phyloP scores from a whole-genome alignment of 2,888 invertebrate genomes.

The Hemaris fuciformis region DNA sequence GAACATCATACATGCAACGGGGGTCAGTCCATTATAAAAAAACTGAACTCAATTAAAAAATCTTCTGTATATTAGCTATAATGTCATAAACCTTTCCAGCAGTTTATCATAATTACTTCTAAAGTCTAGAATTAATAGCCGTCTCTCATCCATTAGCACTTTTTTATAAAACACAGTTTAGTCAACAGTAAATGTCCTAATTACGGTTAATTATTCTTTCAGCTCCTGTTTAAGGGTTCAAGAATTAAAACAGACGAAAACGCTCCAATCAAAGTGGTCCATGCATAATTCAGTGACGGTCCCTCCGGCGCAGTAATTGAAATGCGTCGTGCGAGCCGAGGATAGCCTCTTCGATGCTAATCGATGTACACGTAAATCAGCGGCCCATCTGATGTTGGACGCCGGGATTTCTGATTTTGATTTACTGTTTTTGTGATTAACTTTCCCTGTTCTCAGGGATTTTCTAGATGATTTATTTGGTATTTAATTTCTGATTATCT shows the following conservation, averaged over 20 bases:
- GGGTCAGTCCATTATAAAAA: no score
- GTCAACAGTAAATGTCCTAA: neutral
- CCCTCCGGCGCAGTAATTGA: slow-evolving; percentile 1
- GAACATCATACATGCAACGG: no score
- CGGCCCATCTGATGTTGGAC: neutral
- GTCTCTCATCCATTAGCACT: neutral
- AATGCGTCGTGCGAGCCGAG: slow-evolving; percentile 4
- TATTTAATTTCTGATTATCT: no score
- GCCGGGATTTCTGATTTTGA: neutral
- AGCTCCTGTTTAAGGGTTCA: no score
- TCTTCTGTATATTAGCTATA: no score
- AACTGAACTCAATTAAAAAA: no score
- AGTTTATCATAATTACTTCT: no score
- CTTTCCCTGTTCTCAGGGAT: neutral
- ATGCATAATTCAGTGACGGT: slow-evolving; percentile 9
- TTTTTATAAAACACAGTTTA: neutral
- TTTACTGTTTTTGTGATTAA: neutral
- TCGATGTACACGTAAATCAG: slow-evolving; percentile 8
- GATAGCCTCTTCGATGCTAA: slow-evolving; percentile 13
- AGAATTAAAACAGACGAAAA: slow-evolving; percentile 10
- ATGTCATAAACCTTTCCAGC: no score
- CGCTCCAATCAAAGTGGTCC: slow-evolving; percentile 3
- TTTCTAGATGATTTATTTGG: no score
- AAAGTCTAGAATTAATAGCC: no score
- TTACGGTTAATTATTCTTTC: no score